phyloP scores from a whole-genome alignment of 2,797 vertebrate genomes.

The Pogoniulus pusillus region DNA sequence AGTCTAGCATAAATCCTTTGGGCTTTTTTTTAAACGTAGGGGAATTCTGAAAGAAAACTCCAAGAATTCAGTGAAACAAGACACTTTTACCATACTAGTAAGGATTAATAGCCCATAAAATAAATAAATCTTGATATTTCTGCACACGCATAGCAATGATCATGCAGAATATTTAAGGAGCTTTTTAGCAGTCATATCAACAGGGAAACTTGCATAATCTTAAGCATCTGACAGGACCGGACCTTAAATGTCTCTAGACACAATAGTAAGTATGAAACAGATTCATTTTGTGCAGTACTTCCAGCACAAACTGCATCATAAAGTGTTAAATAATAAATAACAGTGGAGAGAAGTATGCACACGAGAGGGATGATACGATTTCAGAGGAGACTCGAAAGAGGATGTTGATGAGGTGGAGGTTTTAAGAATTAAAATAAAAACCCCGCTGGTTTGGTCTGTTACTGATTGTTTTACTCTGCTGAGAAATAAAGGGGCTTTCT shows the following conservation, averaged over 20 bases:
- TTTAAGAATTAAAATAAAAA: constrained; percentile 65
- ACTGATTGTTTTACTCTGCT: constrained; percentile 27
- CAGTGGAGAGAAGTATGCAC: constrained; percentile 32
- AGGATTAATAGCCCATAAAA: background rate
- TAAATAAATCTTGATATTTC: background rate
- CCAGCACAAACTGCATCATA: constrained; percentile 54
- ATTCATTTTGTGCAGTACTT: constrained; percentile 24
- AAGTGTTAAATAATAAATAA: constrained; percentile 71
- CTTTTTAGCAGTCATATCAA: constrained; percentile 27
- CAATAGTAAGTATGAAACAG: background rate
- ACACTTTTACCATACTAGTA: background rate
- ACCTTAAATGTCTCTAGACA: background rate
- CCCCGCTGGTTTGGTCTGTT: background rate
- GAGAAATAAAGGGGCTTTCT: constrained; percentile 11
- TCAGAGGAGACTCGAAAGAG: constrained; percentile 54
- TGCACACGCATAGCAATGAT: background rate
- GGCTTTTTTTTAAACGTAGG: background rate
- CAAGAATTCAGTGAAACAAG: background rate
- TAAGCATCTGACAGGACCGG: background rate
- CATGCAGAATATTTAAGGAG: constrained; percentile 38
- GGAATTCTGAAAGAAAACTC: background rate
- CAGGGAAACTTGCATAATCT: constrained; percentile 16
- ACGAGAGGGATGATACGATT: constrained; percentile 47
- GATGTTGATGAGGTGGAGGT: constrained; percentile 51
- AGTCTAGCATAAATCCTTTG: background rate